Conservation (phyloP, 2,888 invertebrate genomes). For the Anoplius nigerrimus region DNA sequence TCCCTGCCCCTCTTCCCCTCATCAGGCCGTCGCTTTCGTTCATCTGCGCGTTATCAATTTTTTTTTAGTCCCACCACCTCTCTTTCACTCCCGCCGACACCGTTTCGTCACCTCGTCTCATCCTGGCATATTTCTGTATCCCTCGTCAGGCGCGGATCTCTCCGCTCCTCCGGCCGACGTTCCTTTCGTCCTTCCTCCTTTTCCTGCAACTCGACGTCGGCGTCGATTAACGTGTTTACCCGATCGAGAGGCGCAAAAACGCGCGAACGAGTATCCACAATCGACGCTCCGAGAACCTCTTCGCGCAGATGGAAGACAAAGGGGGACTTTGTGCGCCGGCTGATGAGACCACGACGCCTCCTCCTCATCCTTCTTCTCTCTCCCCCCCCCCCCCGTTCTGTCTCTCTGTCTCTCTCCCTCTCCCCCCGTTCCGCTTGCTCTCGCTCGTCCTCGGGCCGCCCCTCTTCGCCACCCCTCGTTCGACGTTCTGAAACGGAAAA, state of each 20-base stretch:
- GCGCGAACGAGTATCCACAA: slow-evolving; percentile 37
- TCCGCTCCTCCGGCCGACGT: background rate
- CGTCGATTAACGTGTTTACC: slow-evolving; percentile 58
- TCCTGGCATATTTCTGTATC: slow-evolving; percentile 25
- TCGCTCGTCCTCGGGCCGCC: no score
- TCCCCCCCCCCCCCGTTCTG: background rate
- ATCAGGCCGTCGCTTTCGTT: no score
- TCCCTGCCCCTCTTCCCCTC: slow-evolving; percentile 18
- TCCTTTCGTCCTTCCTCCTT: background rate
- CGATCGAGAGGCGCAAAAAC: slow-evolving; percentile 50
- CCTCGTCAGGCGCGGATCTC: slow-evolving; percentile 8
- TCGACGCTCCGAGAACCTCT: slow-evolving; percentile 37
- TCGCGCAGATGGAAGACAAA: slow-evolving; percentile 50
- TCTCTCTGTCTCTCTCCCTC: slow-evolving; percentile 5
- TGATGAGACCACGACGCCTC: slow-evolving; percentile 48
- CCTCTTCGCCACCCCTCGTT: no score
- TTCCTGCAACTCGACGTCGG: slow-evolving; percentile 26
- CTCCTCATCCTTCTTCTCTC: slow-evolving; percentile 2
- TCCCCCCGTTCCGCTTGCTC: background rate
- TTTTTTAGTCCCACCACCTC: background rate
- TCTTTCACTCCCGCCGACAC: background rate
- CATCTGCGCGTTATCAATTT: no score
- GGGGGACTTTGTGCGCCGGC: slow-evolving; percentile 48
- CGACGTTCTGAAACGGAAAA: slow-evolving; percentile 4
- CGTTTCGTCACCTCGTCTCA: slow-evolving; percentile 27